Base-by-base conservation (phyloP, 2,888 invertebrate species). In the Neuroscelio doddi region DNA sequence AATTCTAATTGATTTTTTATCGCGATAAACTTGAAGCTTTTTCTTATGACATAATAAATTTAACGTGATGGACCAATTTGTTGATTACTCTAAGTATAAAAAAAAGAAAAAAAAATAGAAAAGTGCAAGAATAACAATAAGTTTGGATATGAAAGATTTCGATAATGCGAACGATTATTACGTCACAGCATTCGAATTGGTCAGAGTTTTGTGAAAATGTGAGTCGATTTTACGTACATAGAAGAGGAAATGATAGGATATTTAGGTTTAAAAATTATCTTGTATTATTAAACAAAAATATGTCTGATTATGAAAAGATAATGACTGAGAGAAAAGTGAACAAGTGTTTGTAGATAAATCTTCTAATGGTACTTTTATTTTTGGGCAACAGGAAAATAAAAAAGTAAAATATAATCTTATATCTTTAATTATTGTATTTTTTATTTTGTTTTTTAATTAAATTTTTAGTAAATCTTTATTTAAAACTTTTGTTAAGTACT, bases 321-420 rank as follows among this genome's bases (percentile, higher is more conserved):
- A n/a, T n/a, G n/a, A n/a, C n/a, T n/a, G 21, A 29, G 16, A 15
- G 3, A 15, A 42, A 3, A 10, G n/a, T 32, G 32, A 46, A 47
- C n/a, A 30, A 46, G 30, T n/a, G n/a, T n/a, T n/a, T n/a, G n/a
- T n/a, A n/a, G n/a, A 21, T 29, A 9, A 45, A 27, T 29, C 21
- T 53, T 46, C 32, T 42, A 58, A 17, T 56, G 41, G 56, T 53
- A 41, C 41, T 56, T 47, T 56, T 41, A 41, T 41, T 46, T 49
- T 39, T 26, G n/a, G 3, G 10, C n/a, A n/a, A n/a, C n/a, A n/a
- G n/a, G n/a, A n/a, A n/a, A n/a, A n/a, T n/a, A n/a, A n/a, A n/a
- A n/a, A n/a, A n/a, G n/a, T n/a, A n/a, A n/a, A n/a, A n/a, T n/a
- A n/a, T n/a, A n/a, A n/a, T n/a, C n/a, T n/a, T n/a, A n/a, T n/a